These are phyloP conservation scores for Acrocephalus arundinaceus DNA, from an alignment of 2,113 vertebrate species.

Conservation along the genomic window DNA sequence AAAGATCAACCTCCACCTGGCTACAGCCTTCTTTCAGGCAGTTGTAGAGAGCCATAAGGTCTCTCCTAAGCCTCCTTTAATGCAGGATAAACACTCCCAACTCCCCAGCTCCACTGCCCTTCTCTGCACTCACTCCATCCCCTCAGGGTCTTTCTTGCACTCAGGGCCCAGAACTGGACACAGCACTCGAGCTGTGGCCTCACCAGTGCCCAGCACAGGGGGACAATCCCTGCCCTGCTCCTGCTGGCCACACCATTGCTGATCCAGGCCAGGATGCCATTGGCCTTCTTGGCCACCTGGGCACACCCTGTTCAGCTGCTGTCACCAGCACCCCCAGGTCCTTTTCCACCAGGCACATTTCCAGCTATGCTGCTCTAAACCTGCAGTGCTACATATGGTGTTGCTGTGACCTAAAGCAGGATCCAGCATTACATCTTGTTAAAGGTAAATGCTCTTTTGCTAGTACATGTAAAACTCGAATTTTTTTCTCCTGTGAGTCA, in stretches of 20 bases:
- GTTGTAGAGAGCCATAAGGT: fast-evolving
- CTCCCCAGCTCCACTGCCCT: neutral
- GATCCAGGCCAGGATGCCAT: neutral
- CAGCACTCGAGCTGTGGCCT: neutral
- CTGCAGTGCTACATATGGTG: fast-evolving
- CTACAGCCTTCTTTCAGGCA: fast-evolving
- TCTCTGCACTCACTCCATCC: neutral
- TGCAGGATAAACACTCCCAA: neutral
- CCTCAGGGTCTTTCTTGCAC: neutral
- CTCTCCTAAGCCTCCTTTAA: neutral
- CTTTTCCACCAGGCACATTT: fast-evolving
- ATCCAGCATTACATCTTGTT: neutral
- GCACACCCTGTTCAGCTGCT: neutral
- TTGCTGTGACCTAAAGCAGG: neutral
- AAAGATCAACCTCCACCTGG: fast-evolving
- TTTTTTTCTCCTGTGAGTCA: neutral
- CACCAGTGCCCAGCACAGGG: neutral
- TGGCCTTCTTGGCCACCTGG: neutral
- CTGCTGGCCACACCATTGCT: neutral
- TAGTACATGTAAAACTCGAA: neutral
- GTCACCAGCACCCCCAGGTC: neutral
- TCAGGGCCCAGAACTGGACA: neutral
- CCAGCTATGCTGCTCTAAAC: neutral
- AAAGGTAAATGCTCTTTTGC: neutral
- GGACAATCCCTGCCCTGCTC: neutral